Evolutionary conservation across 2,888 invertebrate genomes (phyloP).

Genomic region (Gandaritis pyraliata): DNA sequence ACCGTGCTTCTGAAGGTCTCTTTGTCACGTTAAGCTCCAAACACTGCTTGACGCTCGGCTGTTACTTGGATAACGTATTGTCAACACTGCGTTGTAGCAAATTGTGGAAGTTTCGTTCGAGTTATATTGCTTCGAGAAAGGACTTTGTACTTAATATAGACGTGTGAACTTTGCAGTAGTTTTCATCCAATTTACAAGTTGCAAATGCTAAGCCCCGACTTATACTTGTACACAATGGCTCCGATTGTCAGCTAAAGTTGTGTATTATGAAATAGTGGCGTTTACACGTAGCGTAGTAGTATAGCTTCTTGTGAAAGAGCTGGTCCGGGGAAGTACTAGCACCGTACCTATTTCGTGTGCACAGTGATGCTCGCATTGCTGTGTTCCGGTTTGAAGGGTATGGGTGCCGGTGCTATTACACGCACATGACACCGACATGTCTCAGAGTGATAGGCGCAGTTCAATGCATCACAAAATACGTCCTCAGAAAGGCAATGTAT

Average conservation of each 20-base stretch:
- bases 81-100: slow-evolving; percentile 17
- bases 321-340: too few species aligned
- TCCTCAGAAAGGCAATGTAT: too few species aligned
- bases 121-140: slow-evolving; percentile 23
- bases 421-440: too few species aligned
- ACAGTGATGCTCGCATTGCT: too few species aligned
- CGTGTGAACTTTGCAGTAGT: slow-evolving; percentile 13
- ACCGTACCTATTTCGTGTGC: too few species aligned
- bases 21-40: slow-evolving; percentile 17
- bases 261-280: background rate
- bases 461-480: too few species aligned
- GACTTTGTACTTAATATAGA: slow-evolving; percentile 22
- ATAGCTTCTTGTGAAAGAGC: too few species aligned
- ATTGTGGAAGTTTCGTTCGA: slow-evolving; percentile 11
- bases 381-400: too few species aligned
- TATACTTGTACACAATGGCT: background rate
- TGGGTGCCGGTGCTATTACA: too few species aligned
- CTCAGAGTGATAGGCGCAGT: too few species aligned
- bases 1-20: slow-evolving; percentile 7
- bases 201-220: slow-evolving; percentile 1
- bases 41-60: slow-evolving; percentile 20
- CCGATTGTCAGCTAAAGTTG: background rate
- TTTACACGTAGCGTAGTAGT: too few species aligned
- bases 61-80: slow-evolving; percentile 19
- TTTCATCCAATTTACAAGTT: slow-evolving; percentile 22